These are phyloP conservation scores for Arothron firmamentum DNA, from an alignment of 2,113 vertebrate genomes.

Conservation along the genomic window DNA sequence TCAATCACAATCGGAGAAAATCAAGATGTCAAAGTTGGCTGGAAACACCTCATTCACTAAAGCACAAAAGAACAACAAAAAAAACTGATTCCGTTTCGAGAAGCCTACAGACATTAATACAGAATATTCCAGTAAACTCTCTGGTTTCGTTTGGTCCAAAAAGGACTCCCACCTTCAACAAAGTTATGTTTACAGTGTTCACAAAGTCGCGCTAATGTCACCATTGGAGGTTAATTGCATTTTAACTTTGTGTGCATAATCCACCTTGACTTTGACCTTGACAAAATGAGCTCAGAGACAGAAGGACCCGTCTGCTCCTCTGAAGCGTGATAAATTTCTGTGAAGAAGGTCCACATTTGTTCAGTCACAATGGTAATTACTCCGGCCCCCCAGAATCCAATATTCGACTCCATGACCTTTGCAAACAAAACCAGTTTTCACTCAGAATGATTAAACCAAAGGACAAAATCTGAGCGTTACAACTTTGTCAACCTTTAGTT, in stretches of 20 bases:
- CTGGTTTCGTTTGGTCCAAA: slow-evolving; percentile 6
- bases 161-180: slow-evolving; percentile 1
- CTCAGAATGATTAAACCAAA: slow-evolving; percentile 43
- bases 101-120: no score
- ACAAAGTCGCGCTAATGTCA: slow-evolving; percentile 24
- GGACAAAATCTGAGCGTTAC: slow-evolving; percentile 7
- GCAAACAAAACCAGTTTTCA: slow-evolving; percentile 23
- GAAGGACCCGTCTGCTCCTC: slow-evolving; percentile 20
- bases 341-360: slow-evolving; percentile 29
- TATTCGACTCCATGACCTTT: slow-evolving; percentile 47
- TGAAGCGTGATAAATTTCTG: slow-evolving; percentile 35
- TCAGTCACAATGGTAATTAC: slow-evolving; percentile 53
- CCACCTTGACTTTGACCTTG: slow-evolving; percentile 42
- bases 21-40: no score
- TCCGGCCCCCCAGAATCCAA: slow-evolving; percentile 32
- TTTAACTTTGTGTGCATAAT: slow-evolving; percentile 46
- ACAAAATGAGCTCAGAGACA: slow-evolving; percentile 29
- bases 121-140: not conserved
- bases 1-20: no score
- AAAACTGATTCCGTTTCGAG: no score
- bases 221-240: slow-evolving; percentile 62
- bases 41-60: no score
- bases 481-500: no score
- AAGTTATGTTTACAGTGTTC: slow-evolving; percentile 19
- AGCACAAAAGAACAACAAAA: no score